Evolutionary conservation across 2,888 invertebrate genomes (phyloP).

Genomic region (Chrysina gloriosa): DNA sequence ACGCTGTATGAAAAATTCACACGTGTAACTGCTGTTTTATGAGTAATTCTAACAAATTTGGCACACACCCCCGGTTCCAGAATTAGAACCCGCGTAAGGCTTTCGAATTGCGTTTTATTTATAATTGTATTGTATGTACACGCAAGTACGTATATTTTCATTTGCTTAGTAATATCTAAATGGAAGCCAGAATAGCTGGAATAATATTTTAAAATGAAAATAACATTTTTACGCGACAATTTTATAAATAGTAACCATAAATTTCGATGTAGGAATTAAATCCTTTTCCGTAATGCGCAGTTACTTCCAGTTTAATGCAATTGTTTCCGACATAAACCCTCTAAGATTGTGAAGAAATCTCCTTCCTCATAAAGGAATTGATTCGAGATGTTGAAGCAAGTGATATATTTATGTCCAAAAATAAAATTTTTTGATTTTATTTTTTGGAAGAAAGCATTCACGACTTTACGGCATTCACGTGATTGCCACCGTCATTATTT

Average conservation of each 20-base stretch:
- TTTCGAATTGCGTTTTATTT: not conserved
- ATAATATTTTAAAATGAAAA: not conserved
- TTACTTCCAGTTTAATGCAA: constrained; percentile 63
- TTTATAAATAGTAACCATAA: constrained; percentile 55
- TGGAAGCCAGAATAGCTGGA: too few relatives aligned
- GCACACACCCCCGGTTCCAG: not conserved
- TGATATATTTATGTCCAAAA: constrained; percentile 62
- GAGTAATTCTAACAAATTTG: constrained; percentile 26
- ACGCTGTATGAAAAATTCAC: too few relatives aligned
- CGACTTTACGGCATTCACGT: constrained; percentile 59
- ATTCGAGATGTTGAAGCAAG: constrained; percentile 63
- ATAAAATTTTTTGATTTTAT: not conserved
- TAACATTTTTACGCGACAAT: not conserved
- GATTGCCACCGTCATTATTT: constrained; percentile 63
- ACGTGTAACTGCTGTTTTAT: not conserved
- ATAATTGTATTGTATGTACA: not conserved
- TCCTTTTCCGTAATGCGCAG: constrained; percentile 64
- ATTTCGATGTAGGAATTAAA: constrained; percentile 66
- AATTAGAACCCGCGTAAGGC: not conserved
- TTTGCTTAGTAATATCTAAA: too few relatives aligned
- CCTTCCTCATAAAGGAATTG: constrained; percentile 57
- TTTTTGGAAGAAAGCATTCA: constrained; percentile 47
- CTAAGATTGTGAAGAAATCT: constrained; percentile 56
- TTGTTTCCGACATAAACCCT: constrained; percentile 65
- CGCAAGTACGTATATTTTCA: not conserved